Evolutionary conservation across 35 echinoderm and acorn worm species (phyloP), one percentile per base, ranked within the genome.

Genomic region (Heliocidaris tuberculata): DNA sequence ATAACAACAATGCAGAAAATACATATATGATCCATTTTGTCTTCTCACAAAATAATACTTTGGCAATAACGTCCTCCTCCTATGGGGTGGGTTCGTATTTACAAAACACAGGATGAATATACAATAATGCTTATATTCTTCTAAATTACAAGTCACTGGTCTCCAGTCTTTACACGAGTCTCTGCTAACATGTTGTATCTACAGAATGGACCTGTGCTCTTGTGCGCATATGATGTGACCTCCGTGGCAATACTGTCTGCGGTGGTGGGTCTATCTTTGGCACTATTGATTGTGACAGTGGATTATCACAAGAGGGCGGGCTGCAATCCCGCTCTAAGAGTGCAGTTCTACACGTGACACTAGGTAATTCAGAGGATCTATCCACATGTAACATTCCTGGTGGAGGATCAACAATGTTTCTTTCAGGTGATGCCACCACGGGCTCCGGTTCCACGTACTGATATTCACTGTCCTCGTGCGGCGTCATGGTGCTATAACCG

Each of bases 401-500:
- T 13, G 95, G 94, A 56, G n/a, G 94, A 47, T 95, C 96, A 31
- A 94, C 50, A 31, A 85, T 86, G 42, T 88, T 95, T 30, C 91
- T 47, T 19, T 48, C 94, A 17, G 95, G 87, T 59, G 85, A 94
- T 47, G 86, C 94, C 70, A 96, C 95, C 13, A 97, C 96, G 4
- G 97, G 97, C 93, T 98, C 97, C 54, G 98, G 98, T 95, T 99
- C 98, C 48, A 97, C 95, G 71, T 99, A 97, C 29, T 97, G 96
- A 88, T 99, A 99, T 86, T 99, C 98, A 50, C 97, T 97, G 86
- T 99, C 98, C 96, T 99, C 98, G 52, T 99, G 98, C 19, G 98
- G 98, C n/a, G 98, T 99, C 98, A 99, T 99, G 50, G 98, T 99
- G 94, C 98, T 99, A 96, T 99, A 99, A n/a, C 98, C 98, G 78